Evolutionary conservation across 2,888 invertebrate species (phyloP).

Genomic region (Agrochola circellaris): DNA sequence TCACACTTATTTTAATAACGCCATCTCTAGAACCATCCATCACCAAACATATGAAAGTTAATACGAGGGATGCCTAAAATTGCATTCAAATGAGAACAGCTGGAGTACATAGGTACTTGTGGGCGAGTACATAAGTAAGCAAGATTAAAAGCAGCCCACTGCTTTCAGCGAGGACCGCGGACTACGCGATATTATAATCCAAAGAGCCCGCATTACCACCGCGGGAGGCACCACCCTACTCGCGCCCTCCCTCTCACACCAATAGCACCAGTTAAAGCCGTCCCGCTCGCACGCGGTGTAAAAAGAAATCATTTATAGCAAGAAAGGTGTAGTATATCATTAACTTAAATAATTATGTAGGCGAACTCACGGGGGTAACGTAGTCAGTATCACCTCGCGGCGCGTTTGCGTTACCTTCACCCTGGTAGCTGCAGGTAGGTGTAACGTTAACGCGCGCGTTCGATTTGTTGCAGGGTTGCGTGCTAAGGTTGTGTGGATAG

Average conservation of each 20-base stretch:
- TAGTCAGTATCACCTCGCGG: conserved; percentile 56
- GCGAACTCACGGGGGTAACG: conserved; percentile 70
- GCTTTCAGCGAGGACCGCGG: conserved; percentile 76
- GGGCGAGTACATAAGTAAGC: conserved; percentile 79
- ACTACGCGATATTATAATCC: conserved; percentile 75
- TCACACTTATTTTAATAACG: background rate
- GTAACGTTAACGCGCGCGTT: conserved; percentile 71
- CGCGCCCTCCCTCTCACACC: conserved; percentile 65
- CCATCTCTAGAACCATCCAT: background rate
- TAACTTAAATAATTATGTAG: conserved; percentile 89
- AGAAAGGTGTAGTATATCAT: conserved; percentile 88
- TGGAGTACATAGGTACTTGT: conserved; percentile 62
- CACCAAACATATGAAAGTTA: conserved; percentile 44
- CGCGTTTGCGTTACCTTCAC: conserved; percentile 68
- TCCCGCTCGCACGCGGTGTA: conserved; percentile 73
- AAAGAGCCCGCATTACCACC: conserved; percentile 69
- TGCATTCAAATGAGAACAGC: conserved; percentile 58
- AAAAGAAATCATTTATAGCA: conserved; percentile 86
- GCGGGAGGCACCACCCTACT: conserved; percentile 78
- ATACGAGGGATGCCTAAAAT: conserved; percentile 46
- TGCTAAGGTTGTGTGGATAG: conserved; percentile 75
- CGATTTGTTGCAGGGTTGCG: conserved; percentile 43
- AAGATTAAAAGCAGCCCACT: conserved; percentile 82
- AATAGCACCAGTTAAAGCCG: conserved; percentile 6
- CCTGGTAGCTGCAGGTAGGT: conserved; percentile 16